Base-by-base conservation (phyloP, 2,113 vertebrate species). In the Scophthalmus maximus region DNA sequence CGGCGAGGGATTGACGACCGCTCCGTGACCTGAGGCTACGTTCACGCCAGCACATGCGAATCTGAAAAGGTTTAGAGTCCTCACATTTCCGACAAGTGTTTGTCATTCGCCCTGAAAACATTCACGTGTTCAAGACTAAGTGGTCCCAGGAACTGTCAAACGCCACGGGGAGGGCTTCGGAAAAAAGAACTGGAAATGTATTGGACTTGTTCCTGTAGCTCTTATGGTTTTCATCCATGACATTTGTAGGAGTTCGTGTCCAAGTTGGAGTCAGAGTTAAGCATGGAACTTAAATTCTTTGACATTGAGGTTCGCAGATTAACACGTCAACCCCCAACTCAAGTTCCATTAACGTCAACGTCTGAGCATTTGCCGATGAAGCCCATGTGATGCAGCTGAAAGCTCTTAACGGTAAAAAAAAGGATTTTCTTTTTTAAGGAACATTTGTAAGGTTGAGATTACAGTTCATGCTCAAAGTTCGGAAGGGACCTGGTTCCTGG, bases 1-100 rank as follows among this genome's bases (percentile, higher is more conserved):
- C 82, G 73, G 74, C 38, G 6, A 20, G 69, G 67, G 66, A 79
- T 72, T 81, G 52, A 79, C 55, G 44, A 62, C 68, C 52, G 27
- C 10, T 75, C n/a, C 59, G 55, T 72, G 44, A 71, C 78, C 65
- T 15, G 51, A 67, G 40, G 30, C 34, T 26, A 30, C 9, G 0
- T n/a, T 68, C 59, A 34, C 38, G 55, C 12, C 51, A 58, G 52
- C 55, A 34, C 29, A 9, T 27, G 49, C 20, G 34, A 49, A 56
- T 46, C 30, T 51, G 2, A 44, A 57, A 46, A 73, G 36, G 52
- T 66, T 66, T 62, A 20, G 68, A 68, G 32, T 18, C 61, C 32
- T 73, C 44, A 26, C 18, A 17, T 50, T 58, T 71, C 57, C 20
- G 2, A 44, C 27, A 60, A 61, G 60, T 23, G 12, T 2, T 12